Conservation (phyloP, 1,140 invertebrate genomes). For the Nautilus pompilius region DNA sequence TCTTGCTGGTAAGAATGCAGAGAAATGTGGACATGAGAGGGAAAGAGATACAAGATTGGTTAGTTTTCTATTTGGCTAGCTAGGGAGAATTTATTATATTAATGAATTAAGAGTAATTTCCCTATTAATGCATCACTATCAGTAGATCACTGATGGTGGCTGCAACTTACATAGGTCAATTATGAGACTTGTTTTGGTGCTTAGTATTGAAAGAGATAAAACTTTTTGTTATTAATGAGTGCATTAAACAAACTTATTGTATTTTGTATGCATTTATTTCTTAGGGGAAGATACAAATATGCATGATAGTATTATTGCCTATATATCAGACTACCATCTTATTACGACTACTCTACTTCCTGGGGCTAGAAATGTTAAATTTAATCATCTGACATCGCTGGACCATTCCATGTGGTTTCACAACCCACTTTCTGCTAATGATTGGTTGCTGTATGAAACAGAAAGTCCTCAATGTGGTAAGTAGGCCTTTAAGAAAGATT, state of each 20-base stretch:
- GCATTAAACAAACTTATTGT: background rate
- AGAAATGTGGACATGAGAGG: too few relatives aligned
- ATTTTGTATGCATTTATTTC: conserved; percentile 4
- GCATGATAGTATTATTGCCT: conserved; percentile 35
- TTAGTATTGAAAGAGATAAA: too few relatives aligned
- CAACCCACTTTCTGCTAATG: conserved; percentile 25
- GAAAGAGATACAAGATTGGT: too few relatives aligned
- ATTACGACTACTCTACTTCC: conserved; percentile 23
- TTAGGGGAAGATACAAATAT: conserved; percentile 37
- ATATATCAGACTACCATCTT: conserved; percentile 31
- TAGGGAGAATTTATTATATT: too few relatives aligned
- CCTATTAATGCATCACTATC: too few relatives aligned
- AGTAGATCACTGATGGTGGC: too few relatives aligned
- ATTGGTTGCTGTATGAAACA: conserved; percentile 39
- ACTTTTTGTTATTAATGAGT: too few relatives aligned
- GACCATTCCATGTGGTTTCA: conserved; percentile 44
- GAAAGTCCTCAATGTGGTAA: conserved; percentile 33
- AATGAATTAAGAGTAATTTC: too few relatives aligned
- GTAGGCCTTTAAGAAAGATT: background rate
- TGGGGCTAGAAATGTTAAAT: conserved; percentile 7
- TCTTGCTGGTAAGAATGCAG: too few relatives aligned
- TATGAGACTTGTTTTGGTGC: too few relatives aligned
- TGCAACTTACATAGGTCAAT: too few relatives aligned
- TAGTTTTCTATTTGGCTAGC: too few relatives aligned
- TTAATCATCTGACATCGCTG: conserved; percentile 23